Evolutionary conservation across 2,113 vertebrate species (phyloP), one percentile per base, ranked within the genome.

Genomic region (Motacilla tschutschensis): DNA sequence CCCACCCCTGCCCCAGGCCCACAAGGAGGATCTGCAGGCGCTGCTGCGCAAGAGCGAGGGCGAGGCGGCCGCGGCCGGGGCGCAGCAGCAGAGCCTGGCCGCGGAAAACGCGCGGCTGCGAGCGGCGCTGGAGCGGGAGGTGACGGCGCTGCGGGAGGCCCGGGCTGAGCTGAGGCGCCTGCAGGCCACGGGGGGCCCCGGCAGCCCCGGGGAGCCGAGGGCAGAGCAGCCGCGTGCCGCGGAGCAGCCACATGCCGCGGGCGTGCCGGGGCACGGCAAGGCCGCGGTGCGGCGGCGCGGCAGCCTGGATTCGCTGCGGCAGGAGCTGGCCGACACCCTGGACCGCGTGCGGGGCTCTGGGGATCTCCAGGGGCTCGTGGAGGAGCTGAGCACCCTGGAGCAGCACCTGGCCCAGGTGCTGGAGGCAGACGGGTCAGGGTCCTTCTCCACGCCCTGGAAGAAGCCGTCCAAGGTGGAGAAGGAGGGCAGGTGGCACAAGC

Each of bases 131-230:
- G 97, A 94, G 93, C 96, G 48, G 63, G 97, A 98, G 25, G 90
- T 95, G 33, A 86, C 97, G 0, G 95, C 96, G 3, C 95, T 98
- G 70, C 90, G 51, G 2, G 89, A 93, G 2, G 94, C 98, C 38
- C 96, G 94, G 77, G 96, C 95, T 2, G 98, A 99, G 90, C 86
- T 98, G 88, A 97, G 94, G 91, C 96, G 70, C 65, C 95, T 98
- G 75, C 97, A 88, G 96, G 58, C 94, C 88, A 5, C 85, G 83
- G 71, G 95, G 86, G 22, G 87, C 48, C 33, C 50, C 25, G 93
- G 95, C 91, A 85, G 71, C 50, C 5, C 75, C 5, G 1, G 66
- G 44, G 53, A 79, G 6, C 85, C 74, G 3, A 48, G 9, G 0
- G 36, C 53, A 1, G 40, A 58, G 36, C 51, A 35, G 29, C 80